Evolutionary conservation across 1,140 invertebrate genomes (phyloP).

Genomic region (Archegozetes longisetosus): DNA sequence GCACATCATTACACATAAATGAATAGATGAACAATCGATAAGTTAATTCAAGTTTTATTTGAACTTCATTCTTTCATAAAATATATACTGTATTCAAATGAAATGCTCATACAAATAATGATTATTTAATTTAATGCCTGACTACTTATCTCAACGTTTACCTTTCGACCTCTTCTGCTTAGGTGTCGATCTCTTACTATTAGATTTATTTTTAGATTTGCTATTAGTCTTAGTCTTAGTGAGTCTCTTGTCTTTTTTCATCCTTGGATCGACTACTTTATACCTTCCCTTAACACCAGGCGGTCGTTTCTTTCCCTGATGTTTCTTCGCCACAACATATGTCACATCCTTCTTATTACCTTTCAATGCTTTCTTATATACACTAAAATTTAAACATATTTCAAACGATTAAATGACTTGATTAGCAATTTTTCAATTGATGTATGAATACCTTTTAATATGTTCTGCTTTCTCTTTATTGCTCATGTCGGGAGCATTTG

Average conservation of each 20-base stretch:
- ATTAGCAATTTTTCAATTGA: conserved; percentile 4
- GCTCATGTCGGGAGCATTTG: conserved; percentile 74
- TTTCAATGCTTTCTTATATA: conserved; percentile 70
- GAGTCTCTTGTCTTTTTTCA: conserved; percentile 75
- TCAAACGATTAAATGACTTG: conserved; percentile 9
- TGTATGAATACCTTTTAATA: conserved; percentile 51
- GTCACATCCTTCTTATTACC: conserved; percentile 60
- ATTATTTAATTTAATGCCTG: no score
- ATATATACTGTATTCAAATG: no score
- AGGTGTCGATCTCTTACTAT: no score
- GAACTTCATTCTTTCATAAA: no score
- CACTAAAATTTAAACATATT: conserved; percentile 34
- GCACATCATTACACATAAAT: no score
- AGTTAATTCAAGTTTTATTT: no score
- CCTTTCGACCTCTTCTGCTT: no score
- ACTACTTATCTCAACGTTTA: no score
- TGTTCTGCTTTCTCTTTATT: conserved; percentile 82
- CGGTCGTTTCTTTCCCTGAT: conserved; percentile 60
- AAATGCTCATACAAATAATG: no score
- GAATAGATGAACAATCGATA: no score
- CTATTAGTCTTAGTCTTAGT: neutral
- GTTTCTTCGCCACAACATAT: conserved; percentile 88
- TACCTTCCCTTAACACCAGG: conserved; percentile 76
- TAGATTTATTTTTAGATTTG: no score
- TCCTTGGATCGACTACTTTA: conserved; percentile 81